Base-by-base conservation (phyloP, 2,888 invertebrate species). In the Nymphalis urticae region DNA sequence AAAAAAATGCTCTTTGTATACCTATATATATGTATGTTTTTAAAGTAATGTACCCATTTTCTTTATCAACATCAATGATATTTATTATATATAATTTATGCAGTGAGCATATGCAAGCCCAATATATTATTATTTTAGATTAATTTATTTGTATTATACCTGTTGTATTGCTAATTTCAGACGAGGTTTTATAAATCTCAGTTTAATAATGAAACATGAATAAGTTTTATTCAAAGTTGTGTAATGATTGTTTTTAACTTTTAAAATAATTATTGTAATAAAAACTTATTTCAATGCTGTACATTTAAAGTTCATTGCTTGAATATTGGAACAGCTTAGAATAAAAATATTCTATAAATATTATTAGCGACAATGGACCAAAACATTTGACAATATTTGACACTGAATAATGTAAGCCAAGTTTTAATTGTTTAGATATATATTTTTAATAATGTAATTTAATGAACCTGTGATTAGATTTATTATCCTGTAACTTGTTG, bases 401-500 rank as follows among this genome's bases (percentile, higher is more conserved):
- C 32, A n/a, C 32, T 32, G 54, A 54, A 56, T 65, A 50, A 62
- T 58, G 62, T 69, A 62, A 65, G 58, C 24, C 62, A 56, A 69
- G 56, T 56, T 64, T 64, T 48, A 48, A 62, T 58, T 65, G 51
- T 62, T 69, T 69, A 65, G 62, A 65, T 65, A 56, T 54, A 68
- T 65, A 65, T 65, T 64, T 65, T 68, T 73, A 75, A 56, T 56
- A 56, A 82, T 82, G 82, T 85, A 84, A 83, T 87, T 85, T 84
- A 79, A 84, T 87, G 83, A 79, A 70, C 27, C 85, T 86, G 87
- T 87, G 86, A 87, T 87, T 87, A 85, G 81, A 82, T 79, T 81
- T 82, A 84, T 79, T 72, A 75, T 76, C 80, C 82, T 83, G 84
- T 66, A 71, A 83, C 80, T 85, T 88, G 86, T 89, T 89, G 77